Evolutionary conservation across 1,140 invertebrate species (phyloP).

Genomic region (Hyphantria cunea): DNA sequence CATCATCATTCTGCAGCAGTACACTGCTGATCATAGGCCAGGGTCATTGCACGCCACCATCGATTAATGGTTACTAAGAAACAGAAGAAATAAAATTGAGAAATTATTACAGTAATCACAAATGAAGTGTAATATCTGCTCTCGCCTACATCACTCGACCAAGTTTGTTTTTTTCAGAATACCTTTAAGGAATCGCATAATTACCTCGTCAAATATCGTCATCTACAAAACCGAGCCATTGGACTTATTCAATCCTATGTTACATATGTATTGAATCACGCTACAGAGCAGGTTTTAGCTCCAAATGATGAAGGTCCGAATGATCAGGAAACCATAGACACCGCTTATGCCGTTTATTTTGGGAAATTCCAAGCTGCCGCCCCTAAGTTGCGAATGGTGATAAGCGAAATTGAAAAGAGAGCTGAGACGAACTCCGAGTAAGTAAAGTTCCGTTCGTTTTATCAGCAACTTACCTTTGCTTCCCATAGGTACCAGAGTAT

Average conservation of each 20-base stretch:
- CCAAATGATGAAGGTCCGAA: slow-evolving; percentile 77
- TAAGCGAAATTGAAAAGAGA: slow-evolving; percentile 91
- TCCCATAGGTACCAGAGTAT: no score
- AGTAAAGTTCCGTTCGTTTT: slow-evolving; percentile 53
- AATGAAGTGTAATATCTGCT: no score
- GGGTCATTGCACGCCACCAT: no score
- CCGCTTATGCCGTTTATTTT: slow-evolving; percentile 95
- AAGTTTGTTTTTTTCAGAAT: slow-evolving; percentile 64
- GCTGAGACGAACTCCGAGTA: slow-evolving; percentile 87
- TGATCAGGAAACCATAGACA: slow-evolving; percentile 83
- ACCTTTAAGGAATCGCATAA: slow-evolving; percentile 85
- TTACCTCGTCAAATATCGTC: slow-evolving; percentile 89
- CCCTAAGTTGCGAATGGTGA: slow-evolving; percentile 90
- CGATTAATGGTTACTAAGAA: background rate
- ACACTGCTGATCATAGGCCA: no score
- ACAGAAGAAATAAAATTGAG: no score
- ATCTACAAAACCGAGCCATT: slow-evolving; percentile 91
- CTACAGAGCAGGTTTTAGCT: slow-evolving; percentile 88
- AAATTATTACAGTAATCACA: no score
- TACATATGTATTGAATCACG: slow-evolving; percentile 87
- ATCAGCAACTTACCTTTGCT: no score
- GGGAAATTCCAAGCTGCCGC: slow-evolving; percentile 96
- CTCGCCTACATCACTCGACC: no score
- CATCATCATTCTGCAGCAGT: no score
- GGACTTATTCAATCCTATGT: slow-evolving; percentile 90